Evolutionary conservation across 2,888 invertebrate species (phyloP).

Genomic region (Pterobdella sp.): DNA sequence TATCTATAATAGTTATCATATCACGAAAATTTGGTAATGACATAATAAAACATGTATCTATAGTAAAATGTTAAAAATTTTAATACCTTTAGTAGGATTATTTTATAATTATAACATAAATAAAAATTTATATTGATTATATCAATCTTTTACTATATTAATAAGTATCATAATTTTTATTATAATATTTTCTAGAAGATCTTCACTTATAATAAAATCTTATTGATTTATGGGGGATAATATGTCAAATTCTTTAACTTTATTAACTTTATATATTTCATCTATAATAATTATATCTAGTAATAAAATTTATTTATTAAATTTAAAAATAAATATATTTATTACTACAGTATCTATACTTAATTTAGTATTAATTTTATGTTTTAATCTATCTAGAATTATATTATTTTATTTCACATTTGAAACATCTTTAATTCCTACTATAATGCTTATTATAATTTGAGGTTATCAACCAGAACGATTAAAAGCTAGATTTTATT

Average conservation of each 20-base stretch:
- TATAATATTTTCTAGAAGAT: slow-evolving; percentile 44
- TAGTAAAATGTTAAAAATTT: slow-evolving; percentile 56
- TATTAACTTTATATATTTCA: slow-evolving; percentile 59
- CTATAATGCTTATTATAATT: slow-evolving; percentile 62
- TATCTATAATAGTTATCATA: slow-evolving; percentile 60
- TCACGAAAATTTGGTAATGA: slow-evolving; percentile 61
- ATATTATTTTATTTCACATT: slow-evolving; percentile 66
- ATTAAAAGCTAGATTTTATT: slow-evolving; percentile 61
- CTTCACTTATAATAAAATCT: slow-evolving; percentile 47
- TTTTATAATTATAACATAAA: slow-evolving; percentile 26
- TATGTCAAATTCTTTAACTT: slow-evolving; percentile 56
- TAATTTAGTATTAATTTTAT: slow-evolving; percentile 53
- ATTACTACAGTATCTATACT: slow-evolving; percentile 26
- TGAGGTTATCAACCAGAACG: slow-evolving; percentile 66
- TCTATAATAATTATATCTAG: slow-evolving; percentile 59
- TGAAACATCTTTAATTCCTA: slow-evolving; percentile 63
- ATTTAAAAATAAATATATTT: slow-evolving; percentile 51
- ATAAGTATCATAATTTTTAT: neutral
- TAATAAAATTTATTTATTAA: slow-evolving; percentile 53
- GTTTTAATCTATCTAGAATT: slow-evolving; percentile 59
- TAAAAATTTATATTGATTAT: slow-evolving; percentile 14
- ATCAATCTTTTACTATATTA: neutral
- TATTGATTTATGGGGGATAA: slow-evolving; percentile 47
- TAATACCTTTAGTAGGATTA: slow-evolving; percentile 28
- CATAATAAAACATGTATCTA: slow-evolving; percentile 59